Evolutionary conservation across 2,797 vertebrate species (phyloP).

Genomic region (Pangasius larnaudii): DNA sequence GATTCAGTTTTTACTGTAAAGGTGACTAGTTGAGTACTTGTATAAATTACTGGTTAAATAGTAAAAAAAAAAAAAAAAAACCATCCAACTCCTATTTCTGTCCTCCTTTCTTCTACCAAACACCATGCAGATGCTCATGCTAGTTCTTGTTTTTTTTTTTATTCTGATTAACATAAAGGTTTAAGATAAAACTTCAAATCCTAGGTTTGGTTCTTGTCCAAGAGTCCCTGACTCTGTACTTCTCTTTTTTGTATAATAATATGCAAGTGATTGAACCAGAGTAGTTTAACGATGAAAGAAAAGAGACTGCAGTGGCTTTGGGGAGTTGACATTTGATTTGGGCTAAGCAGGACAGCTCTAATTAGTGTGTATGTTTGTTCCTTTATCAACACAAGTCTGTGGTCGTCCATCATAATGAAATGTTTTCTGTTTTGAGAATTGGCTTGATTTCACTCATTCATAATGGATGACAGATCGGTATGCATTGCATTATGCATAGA

Average conservation of each 20-base stretch:
- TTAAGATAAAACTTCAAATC: neutral
- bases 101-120: neutral
- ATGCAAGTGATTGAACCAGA: neutral
- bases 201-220: neutral
- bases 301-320: neutral
- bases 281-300: slow-evolving; percentile 28
- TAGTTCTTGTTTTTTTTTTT: neutral
- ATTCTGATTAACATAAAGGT: neutral
- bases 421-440: slow-evolving; percentile 18
- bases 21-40: neutral
- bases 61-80: neutral
- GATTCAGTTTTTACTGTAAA: neutral
- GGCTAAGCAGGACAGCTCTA: slow-evolving; percentile 16
- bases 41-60: neutral
- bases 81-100: neutral
- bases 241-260: neutral
- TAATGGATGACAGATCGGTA: slow-evolving; percentile 38
- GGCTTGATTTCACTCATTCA: slow-evolving; percentile 19
- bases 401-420: slow-evolving; percentile 31
- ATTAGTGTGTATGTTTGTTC: slow-evolving; percentile 14
- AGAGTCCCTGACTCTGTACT: neutral
- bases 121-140: neutral
- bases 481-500: slow-evolving; percentile 35
- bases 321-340: slow-evolving; percentile 35
- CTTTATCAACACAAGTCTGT: slow-evolving; percentile 10